A percentile compares a stretch with the other conserved stretches of the same genome.
phyloP scores from a whole-genome alignment of 2,797 vertebrate species.

The Vespertilio murinus region DNA sequence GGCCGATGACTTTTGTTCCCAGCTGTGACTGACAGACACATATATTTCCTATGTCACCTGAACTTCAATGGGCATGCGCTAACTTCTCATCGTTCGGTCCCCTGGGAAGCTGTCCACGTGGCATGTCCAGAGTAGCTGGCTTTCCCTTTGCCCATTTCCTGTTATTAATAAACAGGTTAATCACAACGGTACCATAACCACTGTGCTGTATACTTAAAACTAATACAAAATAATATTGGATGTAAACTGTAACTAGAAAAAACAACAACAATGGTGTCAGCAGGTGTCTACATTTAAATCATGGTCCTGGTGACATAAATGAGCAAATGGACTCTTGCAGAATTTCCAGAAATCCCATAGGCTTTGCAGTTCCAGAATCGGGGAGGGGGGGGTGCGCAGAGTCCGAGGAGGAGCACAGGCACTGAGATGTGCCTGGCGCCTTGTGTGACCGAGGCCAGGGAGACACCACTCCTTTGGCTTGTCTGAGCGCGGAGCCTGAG shows the following conservation, averaged over 20 bases:
- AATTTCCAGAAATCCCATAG: not conserved
- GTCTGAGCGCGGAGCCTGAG: not conserved
- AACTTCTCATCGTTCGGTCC: not conserved
- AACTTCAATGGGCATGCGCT: not conserved
- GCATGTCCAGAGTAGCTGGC: not conserved
- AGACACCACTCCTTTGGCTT: not conserved
- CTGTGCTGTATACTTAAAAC: not conserved
- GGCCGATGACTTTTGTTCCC: not conserved
- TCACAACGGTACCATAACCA: not conserved
- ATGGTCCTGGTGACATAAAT: not conserved
- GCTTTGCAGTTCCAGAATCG: not conserved
- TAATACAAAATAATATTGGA: not conserved
- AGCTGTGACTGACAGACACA: not conserved
- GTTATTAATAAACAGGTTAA: not conserved
- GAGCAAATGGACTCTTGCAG: not conserved
- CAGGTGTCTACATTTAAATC: not conserved
- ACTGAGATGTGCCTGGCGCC: not conserved
- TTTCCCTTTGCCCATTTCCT: not conserved
- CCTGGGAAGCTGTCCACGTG: not conserved
- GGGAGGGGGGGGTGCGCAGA: not conserved
- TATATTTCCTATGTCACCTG: not conserved
- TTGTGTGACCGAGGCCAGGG: fast-evolving
- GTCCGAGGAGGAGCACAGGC: not conserved
- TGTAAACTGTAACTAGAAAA: not conserved
- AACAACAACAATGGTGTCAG: not conserved